Base-by-base conservation (phyloP, 2,113 vertebrate genomes). In the Periophthalmodon schlosseri region DNA sequence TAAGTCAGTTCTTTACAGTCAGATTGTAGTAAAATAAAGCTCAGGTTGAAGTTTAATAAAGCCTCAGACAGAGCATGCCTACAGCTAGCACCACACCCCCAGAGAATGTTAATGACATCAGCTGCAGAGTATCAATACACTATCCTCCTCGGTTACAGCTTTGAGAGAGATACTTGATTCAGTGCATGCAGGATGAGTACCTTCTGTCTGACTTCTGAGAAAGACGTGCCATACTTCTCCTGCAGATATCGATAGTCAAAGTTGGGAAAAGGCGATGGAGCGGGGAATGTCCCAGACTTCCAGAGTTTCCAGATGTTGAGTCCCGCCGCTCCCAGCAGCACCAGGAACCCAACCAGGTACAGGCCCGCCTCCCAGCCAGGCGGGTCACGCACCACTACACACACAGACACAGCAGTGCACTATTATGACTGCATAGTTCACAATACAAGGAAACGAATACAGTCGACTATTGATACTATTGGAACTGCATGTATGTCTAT, bases 281-380 rank as follows among this genome's bases (percentile, higher is more conserved):
- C 91, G 0, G 98, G 96, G 87, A 97, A 99, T 65, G 91, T 93
- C 13, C 97, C 97, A 0, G 98, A 98, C 20, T 94, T 96, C 95
- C 96, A 99, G 39, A 99, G 90, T 84, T 95, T 99, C 98, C 98
- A 99, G 75, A 99, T 94, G 90, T 96, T 99, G 82, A 97, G 66
- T 1, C 94, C 96, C 0, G 96, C 95, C 0, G 97, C 91, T 2
- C 84, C 93, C 76, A 99, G 93, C 82, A 99, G 91, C 2, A 91
- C 91, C 56, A 98, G 68, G 66, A 97, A 96, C 1, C 98, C 98
- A 0, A 95, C 89, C 0, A 95, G 89, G 68, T 97, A 99, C 83
- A 99, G 89, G 10, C 96, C 96, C 23, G 95, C 92, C 92, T 99
- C 98, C 98, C 98, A 99, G 6, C 91, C 93, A 0, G 96, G 95